phyloP scores from a whole-genome alignment of 2,888 invertebrate genomes.

The Archaeoteleia sp. region DNA sequence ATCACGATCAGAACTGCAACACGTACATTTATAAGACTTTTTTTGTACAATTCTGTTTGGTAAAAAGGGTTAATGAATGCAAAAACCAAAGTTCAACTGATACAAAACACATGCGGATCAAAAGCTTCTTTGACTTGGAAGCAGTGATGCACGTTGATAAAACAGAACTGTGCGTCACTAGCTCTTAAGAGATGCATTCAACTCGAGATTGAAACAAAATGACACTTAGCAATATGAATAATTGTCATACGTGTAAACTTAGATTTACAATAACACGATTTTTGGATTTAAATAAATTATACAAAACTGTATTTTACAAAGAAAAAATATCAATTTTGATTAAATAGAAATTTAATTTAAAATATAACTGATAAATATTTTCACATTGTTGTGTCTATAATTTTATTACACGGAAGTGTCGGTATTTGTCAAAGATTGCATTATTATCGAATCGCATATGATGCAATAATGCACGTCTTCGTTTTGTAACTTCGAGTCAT shows the following conservation, averaged over 20 bases:
- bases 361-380: background rate
- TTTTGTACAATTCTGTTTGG: too few species aligned
- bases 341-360: background rate
- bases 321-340: background rate
- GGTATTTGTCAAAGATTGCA: slow-evolving; percentile 7
- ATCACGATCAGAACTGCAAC: too few species aligned
- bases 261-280: too few species aligned
- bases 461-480: slow-evolving; percentile 15
- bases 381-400: background rate
- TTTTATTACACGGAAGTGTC: background rate
- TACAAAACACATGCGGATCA: slow-evolving; percentile 1
- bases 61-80: too few species aligned
- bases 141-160: slow-evolving; percentile 8
- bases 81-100: slow-evolving; percentile 1
- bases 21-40: too few species aligned
- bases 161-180: too few species aligned
- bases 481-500: slow-evolving; percentile 21
- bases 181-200: background rate
- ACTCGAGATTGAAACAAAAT: background rate
- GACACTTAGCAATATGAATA: background rate
- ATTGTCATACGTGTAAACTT: too few species aligned
- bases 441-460: slow-evolving; percentile 14
- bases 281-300: background rate
- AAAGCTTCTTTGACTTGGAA: slow-evolving; percentile 14
- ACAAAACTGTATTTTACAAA: background rate